Conservation (phyloP, 2,797 vertebrate species). For the Hypotaenidia philippensis region DNA sequence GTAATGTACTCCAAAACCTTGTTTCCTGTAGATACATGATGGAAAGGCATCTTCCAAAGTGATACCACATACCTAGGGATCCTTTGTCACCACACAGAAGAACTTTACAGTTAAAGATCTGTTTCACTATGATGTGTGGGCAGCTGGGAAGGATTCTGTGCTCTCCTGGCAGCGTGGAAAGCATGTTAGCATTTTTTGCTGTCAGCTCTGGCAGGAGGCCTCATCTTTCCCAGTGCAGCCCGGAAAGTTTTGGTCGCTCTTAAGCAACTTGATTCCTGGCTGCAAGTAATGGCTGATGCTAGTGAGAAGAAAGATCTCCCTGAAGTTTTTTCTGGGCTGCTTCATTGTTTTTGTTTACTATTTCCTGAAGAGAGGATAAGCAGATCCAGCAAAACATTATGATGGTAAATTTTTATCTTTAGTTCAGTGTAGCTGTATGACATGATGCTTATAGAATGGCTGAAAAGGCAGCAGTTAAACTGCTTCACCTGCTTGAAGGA, state of each 20-base stretch:
- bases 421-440: neutral
- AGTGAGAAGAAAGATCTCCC: neutral
- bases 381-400: neutral
- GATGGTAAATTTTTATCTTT: neutral
- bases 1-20: neutral
- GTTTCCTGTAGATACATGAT: neutral
- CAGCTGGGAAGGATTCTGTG: neutral
- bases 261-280: neutral
- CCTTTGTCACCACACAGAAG: neutral
- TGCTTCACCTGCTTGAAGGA: neutral
- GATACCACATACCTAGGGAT: neutral
- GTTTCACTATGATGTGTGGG: neutral
- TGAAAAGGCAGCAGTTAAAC: neutral
- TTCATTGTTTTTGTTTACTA: neutral
- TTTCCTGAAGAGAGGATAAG: neutral
- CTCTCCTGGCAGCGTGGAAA: neutral
- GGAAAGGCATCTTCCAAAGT: neutral
- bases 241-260: neutral
- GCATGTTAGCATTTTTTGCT: neutral
- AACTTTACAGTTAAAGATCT: neutral
- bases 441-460: neutral
- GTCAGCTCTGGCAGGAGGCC: neutral
- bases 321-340: neutral
- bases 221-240: neutral
- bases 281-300: neutral